Base-by-base conservation (phyloP, 2,797 vertebrate species). In the Clarias laeviceps region DNA sequence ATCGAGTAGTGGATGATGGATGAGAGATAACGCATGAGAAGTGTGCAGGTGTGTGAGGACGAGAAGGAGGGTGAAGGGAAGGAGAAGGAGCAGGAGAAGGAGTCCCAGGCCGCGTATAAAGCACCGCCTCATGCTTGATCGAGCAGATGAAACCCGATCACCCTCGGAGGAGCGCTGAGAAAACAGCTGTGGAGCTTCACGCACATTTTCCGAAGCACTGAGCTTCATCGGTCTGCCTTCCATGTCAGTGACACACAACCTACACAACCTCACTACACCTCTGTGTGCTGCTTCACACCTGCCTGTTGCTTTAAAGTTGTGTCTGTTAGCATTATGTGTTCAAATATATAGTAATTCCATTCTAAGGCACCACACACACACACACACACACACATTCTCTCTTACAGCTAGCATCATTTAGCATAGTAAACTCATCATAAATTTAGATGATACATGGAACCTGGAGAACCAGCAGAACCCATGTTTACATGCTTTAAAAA, bases 61-160 rank as follows among this genome's bases (percentile, higher is more conserved):
- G 79, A 76, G 11, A 18, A 40, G 65, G 56, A 82, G 72, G 61
- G 45, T 27, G 34, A 65, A 50, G 37, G 20, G n/a, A 7, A 65
- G 11, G 37, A 80, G 62, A 12, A 20, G 61, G 40, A 80, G 2
- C 45, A 50, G 9, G 37, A 50, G 22, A 65, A 65, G 17, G 66
- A 85, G 78, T 89, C 84, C 83, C 73, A 37, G 59, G 68, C 73
- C 61, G 57, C 81, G n/a, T 86, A 82, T 80, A 82, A 89, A 85
- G 77, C 82, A 74, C 70, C 69, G 78, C 54, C 34, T 73, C 79
- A 73, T 82, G 88, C 86, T 89, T 90, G 90, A 90, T 86, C 88
- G 85, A 76, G 84, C 89, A 88, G 87, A 89, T 87, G 85, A 90
- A 90, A 90, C 87, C 32, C 62, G 85, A 82, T 86, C 79, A 72